A percentile compares a stretch with the other conserved stretches of the same genome.
phyloP scores from a whole-genome alignment of 2,113 vertebrate genomes.

The Galbula dea region DNA sequence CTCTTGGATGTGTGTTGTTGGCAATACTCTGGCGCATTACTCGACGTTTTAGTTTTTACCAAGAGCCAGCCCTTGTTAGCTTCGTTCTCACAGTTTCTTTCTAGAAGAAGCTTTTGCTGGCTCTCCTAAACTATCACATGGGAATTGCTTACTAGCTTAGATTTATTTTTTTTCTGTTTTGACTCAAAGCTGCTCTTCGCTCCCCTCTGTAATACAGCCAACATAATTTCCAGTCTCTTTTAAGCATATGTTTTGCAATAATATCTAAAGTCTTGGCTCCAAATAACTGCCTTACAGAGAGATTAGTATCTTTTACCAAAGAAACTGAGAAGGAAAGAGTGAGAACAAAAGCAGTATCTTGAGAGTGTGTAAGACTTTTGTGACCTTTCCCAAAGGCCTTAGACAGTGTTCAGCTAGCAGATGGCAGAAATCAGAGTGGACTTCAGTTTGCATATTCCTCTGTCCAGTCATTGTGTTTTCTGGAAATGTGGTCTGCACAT shows the following conservation, averaged over 20 bases:
- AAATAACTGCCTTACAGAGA: background rate
- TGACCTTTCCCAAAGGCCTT: conserved; percentile 41
- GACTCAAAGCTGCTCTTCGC: conserved; percentile 29
- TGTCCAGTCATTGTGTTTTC: background rate
- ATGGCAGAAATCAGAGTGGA: background rate
- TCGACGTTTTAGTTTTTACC: conserved; percentile 13
- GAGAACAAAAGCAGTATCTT: conserved; percentile 24
- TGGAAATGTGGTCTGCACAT: background rate
- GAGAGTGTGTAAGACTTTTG: background rate
- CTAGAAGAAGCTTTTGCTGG: conserved; percentile 56
- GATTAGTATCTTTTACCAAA: conserved; percentile 38
- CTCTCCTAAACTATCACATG: conserved; percentile 32
- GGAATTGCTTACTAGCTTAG: conserved; percentile 56
- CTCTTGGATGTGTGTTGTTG: conserved; percentile 29
- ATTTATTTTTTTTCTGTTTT: conserved; percentile 40
- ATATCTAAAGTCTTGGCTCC: conserved; percentile 51
- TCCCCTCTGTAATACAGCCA: conserved; percentile 54
- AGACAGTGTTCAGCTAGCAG: background rate
- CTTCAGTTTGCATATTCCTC: background rate
- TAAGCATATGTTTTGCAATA: conserved; percentile 59
- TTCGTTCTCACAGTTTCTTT: conserved; percentile 56
- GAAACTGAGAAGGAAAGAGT: conserved; percentile 8
- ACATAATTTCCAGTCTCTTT: conserved; percentile 59
- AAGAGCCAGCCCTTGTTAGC: conserved; percentile 21
- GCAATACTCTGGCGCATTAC: background rate